Conservation (phyloP, 2,797 vertebrate species). For the Thunnus albacares region DNA sequence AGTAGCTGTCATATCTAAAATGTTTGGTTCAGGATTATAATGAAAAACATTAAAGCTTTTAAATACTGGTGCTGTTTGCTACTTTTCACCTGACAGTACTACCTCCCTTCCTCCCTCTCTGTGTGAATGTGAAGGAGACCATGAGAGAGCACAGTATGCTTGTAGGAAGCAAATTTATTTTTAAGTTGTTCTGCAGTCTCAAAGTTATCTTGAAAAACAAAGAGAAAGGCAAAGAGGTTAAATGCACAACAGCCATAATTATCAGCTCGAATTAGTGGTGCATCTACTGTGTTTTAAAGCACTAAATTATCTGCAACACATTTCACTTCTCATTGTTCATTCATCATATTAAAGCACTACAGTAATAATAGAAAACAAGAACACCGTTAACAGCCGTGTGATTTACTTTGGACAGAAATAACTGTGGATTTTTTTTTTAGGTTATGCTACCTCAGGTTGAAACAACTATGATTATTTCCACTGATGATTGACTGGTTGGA, state of each 20-base stretch:
- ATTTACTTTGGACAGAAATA: slow-evolving; percentile 10
- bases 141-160: slow-evolving; percentile 23
- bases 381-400: background rate
- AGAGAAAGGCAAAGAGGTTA: slow-evolving; percentile 13
- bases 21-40: slow-evolving; percentile 56
- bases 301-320: slow-evolving; percentile 8
- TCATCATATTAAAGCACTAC: background rate
- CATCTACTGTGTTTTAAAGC: slow-evolving; percentile 1
- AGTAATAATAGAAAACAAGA: background rate
- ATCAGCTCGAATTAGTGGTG: slow-evolving; percentile 2
- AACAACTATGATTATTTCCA: slow-evolving; percentile 11
- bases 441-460: background rate
- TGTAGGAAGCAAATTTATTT: slow-evolving; percentile 25
- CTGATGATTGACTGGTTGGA: slow-evolving; percentile 43
- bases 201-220: slow-evolving; percentile 32
- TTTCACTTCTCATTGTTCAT: slow-evolving; percentile 12
- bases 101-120: too few species aligned
- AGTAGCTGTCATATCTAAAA: slow-evolving; percentile 57
- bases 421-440: background rate
- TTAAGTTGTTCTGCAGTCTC: slow-evolving; percentile 30
- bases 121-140: background rate
- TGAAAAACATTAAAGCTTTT: slow-evolving; percentile 56
- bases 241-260: slow-evolving; percentile 26
- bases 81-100: slow-evolving; percentile 14
- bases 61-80: slow-evolving; percentile 46